Evolutionary conservation across 2,113 vertebrate species (phyloP), one percentile per base, ranked within the genome.

Genomic region (Rafetus swinhoei): DNA sequence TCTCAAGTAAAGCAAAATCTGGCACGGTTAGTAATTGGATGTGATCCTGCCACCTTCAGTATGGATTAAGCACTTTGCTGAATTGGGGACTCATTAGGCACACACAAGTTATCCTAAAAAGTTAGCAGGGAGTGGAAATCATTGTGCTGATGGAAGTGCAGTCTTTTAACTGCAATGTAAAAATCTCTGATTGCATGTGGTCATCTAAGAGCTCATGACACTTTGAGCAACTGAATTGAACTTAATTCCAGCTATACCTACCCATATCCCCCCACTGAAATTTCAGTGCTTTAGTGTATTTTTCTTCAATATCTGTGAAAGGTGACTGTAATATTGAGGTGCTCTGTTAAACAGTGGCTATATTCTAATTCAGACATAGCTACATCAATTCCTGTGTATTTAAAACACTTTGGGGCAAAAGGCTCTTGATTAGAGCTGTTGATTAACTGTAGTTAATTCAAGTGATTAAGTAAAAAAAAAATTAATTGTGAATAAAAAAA

Each of bases 391-490:
- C 22, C 35, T 89, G 0, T 3, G 77, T 91, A 85, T 89, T 81
- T 50, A 87, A 89, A 87, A 82, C 80, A 91, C 86, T 92, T 82
- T 74, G 92, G 87, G 88, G 86, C 54, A 92, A 93, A 95, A 93
- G 55, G 95, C 87, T 82, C 81, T 88, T 0, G 0, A 13, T 69
- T 54, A 54, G 53, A 14, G 53, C 53, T 54, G 53, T 54, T 54
- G 53, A 54, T 14, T 54, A 54, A 54, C 14, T 12, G 53, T 14
- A 54, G 53, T 54, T 54, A 54, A 54, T 14, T 54, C 53, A 54
- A 10, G 53, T 54, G 53, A 14, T 10, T 54, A 54, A 54, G 53
- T 54, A 54, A 54, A 54, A 53, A 53, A 45, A 45, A 45, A 45
- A 45, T 45, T 45, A 45, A 10, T 54, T 54, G 53, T 54, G 53